Base-by-base conservation (phyloP, 1,140 invertebrate genomes). In the Antheraea pernyi region DNA sequence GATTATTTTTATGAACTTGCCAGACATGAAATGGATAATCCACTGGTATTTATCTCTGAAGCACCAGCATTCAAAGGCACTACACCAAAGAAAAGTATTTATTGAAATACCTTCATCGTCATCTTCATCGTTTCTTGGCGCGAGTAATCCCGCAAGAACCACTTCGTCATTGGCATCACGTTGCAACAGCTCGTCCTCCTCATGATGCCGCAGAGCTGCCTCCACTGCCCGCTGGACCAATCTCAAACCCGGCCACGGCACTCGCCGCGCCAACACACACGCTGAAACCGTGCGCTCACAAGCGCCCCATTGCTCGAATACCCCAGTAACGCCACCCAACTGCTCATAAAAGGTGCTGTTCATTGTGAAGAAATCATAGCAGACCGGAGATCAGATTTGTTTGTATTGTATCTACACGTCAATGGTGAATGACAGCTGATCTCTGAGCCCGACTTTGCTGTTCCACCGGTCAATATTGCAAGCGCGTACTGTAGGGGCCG, bases 251-350 rank as follows among this genome's bases (percentile, higher is more conserved):
- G 84, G 96, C 95, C 82, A 98, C 4, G 96, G 95, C 60, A 98
- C 94, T 68, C 96, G 95, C 78, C 97, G 95, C 68, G 98, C 93
- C 75, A 99, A 88, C 11, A 97, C 97, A 86, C 97, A 98, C 71
- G 98, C 94, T 46, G 97, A 97, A 42, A 99, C 97, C 4, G 97
- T 98, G 77, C 97, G 95, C 86, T 98, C 97, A 85, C 97, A 98
- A 77, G 96, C 96, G 84, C 97, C 97, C 97, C 97, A 98, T 81
- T 96, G 96, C 75, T 97, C 96, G 87, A 98, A 98, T 88, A 97
- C 95, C 67, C 94, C 93, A 58, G 95, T 95, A 73, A 98, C 94
- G 74, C 96, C 95, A 77, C 95, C 95, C 76, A 98, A 95, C 94
- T 98, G 97, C 87, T 98, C 97, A 72, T 96, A 96, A 93, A 98